Conservation (phyloP, 1,140 invertebrate species). For the Trachymyrmex cornetzi region DNA sequence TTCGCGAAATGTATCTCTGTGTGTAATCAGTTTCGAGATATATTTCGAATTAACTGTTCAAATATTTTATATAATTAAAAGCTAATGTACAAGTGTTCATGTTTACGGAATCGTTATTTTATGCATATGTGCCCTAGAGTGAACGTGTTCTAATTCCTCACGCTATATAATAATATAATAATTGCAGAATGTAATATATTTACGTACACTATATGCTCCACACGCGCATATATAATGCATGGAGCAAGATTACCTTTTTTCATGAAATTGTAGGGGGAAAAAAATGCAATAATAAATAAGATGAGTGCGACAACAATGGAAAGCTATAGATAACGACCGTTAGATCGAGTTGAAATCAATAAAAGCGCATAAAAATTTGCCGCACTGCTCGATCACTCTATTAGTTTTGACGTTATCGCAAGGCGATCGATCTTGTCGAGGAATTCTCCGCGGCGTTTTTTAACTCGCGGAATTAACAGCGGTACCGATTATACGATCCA, state of each 20-base stretch:
- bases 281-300: neutral
- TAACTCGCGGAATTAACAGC: slow-evolving; percentile 70
- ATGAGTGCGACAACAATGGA: neutral
- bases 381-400: slow-evolving; percentile 41
- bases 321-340: neutral
- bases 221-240: neutral
- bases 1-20: slow-evolving; percentile 1
- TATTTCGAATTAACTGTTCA: slow-evolving; percentile 40
- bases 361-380: slow-evolving; percentile 37
- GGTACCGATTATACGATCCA: slow-evolving; percentile 74
- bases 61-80: slow-evolving; percentile 56
- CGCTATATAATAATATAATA: slow-evolving; percentile 17
- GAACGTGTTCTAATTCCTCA: slow-evolving; percentile 6
- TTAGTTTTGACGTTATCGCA: slow-evolving; percentile 54
- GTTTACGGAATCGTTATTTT: slow-evolving; percentile 33
- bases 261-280: neutral
- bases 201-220: neutral
- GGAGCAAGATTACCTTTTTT: neutral
- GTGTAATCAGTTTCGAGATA: slow-evolving; percentile 29
- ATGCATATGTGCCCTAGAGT: neutral
- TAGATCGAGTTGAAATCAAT: slow-evolving; percentile 20
- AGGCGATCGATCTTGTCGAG: slow-evolving; percentile 58
- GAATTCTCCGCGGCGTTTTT: slow-evolving; percentile 47
- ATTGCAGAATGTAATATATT: slow-evolving; percentile 40
- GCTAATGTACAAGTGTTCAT: neutral